These are phyloP conservation scores for Tetragonula clypearis DNA, from an alignment of 1,140 invertebrate genomes.

Conservation along the genomic window DNA sequence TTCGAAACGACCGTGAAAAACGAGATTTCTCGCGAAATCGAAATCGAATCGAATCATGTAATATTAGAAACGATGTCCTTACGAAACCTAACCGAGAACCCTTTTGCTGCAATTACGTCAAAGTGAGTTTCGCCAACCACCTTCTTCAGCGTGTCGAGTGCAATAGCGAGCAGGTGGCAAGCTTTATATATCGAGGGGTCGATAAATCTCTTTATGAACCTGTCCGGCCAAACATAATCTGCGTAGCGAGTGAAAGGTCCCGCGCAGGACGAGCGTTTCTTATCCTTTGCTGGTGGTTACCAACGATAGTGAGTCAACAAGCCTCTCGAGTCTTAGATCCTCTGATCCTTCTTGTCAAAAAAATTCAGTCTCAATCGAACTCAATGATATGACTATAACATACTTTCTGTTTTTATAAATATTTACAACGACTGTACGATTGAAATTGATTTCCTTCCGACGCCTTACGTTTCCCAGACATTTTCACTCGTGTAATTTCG, in stretches of 20 bases:
- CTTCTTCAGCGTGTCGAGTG: not conserved
- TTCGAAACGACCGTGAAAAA: no score
- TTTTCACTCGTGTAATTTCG: no score
- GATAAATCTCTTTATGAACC: slow-evolving; percentile 32
- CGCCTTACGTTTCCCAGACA: no score
- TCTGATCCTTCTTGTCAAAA: not conserved
- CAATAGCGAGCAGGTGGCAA: slow-evolving; percentile 9
- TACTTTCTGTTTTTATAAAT: no score
- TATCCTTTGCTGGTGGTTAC: not conserved
- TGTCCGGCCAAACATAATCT: slow-evolving; percentile 14
- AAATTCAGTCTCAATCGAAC: no score
- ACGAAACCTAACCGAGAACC: not conserved
- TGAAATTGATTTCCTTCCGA: no score
- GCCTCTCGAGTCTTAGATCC: not conserved
- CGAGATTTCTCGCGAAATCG: no score
- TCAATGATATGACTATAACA: no score
- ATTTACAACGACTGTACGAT: no score
- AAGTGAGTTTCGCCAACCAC: not conserved
- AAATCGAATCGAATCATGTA: no score
- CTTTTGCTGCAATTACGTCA: not conserved
- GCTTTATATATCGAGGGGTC: slow-evolving; percentile 21
- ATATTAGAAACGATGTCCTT: no score
- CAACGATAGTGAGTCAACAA: not conserved
- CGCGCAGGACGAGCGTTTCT: slow-evolving; percentile 15
- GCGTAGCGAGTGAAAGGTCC: slow-evolving; percentile 24